phyloP scores from a whole-genome alignment of 2,797 vertebrate genomes.

The Percopsis omiscomaycus region DNA sequence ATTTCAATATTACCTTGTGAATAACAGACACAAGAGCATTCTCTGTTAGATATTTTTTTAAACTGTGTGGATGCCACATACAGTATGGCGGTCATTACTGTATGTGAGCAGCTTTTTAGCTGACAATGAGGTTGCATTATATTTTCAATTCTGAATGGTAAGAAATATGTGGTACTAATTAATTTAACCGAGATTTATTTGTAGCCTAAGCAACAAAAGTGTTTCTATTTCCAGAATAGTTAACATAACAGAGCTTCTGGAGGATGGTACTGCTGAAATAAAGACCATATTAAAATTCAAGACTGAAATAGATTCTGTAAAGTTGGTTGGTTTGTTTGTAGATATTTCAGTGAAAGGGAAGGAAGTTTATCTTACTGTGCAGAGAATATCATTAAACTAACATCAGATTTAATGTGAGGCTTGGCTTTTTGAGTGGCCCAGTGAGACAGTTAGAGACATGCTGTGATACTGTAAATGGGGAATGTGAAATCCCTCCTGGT shows the following conservation, averaged over 20 bases:
- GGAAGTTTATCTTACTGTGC: neutral
- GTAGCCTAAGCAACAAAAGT: no score
- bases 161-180: no score
- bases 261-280: no score
- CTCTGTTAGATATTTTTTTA: neutral
- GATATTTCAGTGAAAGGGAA: neutral
- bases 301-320: neutral
- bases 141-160: no score
- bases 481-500: constrained; percentile 74
- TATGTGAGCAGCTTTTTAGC: no score
- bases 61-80: no score
- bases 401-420: constrained; percentile 6
- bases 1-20: neutral
- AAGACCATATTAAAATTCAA: neutral
- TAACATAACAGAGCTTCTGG: no score
- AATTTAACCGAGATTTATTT: no score
- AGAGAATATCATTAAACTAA: neutral
- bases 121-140: no score
- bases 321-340: neutral
- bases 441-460: constrained; percentile 48
- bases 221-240: no score
- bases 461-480: constrained; percentile 62
- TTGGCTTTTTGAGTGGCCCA: constrained; percentile 38
- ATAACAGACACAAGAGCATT: constrained; percentile 32
- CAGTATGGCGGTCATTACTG: neutral